These are phyloP conservation scores for Otocyon megalotis DNA, from an alignment of 2,113 vertebrate species.

Conservation along the genomic window DNA sequence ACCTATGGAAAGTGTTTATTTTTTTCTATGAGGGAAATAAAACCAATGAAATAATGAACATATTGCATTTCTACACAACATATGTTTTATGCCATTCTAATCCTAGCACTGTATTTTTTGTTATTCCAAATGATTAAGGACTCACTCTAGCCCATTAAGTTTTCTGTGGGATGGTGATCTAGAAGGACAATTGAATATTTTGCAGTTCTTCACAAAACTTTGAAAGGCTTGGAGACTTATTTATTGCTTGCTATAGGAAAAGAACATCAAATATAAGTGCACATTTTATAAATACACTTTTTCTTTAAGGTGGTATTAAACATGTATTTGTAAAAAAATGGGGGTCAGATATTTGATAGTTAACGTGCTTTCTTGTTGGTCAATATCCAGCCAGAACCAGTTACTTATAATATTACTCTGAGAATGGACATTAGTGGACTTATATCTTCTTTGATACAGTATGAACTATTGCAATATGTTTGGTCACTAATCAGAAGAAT, in stretches of 20 bases:
- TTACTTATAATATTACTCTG: neutral
- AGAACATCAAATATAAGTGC: neutral
- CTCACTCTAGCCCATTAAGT: neutral
- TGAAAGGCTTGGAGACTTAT: neutral
- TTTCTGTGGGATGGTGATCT: neutral
- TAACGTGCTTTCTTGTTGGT: neutral
- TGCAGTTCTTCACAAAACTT: neutral
- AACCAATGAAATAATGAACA: constrained; percentile 56
- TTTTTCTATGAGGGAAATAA: constrained; percentile 52
- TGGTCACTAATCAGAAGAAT: neutral
- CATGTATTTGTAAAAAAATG: neutral
- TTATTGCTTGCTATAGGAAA: neutral
- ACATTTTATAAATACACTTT: constrained; percentile 4
- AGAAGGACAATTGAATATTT: constrained; percentile 4
- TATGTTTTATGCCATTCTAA: neutral
- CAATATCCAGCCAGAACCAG: neutral
- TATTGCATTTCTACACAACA: constrained; percentile 42
- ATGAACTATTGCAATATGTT: neutral
- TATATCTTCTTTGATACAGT: neutral
- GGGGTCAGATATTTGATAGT: neutral
- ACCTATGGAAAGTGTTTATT: constrained; percentile 39
- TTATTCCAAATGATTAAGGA: constrained; percentile 48
- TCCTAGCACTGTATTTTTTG: constrained; percentile 35
- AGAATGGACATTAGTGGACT: neutral
- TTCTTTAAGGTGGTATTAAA: neutral